Percentiles rank a stretch among this genome's conserved stretches.
phyloP scores from a whole-genome alignment of 1,140 invertebrate species.

The Zaprionus ornatus region DNA sequence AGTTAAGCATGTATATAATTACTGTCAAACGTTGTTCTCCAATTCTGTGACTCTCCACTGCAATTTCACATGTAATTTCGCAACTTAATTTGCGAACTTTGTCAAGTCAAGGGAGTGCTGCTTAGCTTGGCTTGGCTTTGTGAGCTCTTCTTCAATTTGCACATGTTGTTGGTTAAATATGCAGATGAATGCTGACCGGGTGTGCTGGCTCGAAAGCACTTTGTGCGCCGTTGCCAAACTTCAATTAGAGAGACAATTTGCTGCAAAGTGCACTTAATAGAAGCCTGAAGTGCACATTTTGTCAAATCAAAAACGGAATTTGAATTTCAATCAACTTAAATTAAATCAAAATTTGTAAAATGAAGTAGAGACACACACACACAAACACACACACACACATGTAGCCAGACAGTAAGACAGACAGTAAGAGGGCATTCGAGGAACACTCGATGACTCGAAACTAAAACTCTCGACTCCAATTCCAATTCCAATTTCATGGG shows the following conservation, averaged over 20 bases:
- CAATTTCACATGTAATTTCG: conserved; percentile 14
- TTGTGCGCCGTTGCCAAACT: conserved; percentile 55
- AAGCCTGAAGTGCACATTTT: conserved; percentile 50
- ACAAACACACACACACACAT: not conserved
- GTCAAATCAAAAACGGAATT: conserved; percentile 73
- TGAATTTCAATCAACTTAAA: conserved; percentile 76
- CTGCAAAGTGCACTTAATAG: conserved; percentile 59
- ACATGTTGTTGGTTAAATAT: conserved; percentile 18
- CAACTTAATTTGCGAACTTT: conserved; percentile 13
- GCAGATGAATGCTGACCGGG: conserved; percentile 18
- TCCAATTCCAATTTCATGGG: conserved; percentile 44
- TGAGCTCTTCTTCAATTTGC: not conserved
- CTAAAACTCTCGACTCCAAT: conserved; percentile 40
- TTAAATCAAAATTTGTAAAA: conserved; percentile 77
- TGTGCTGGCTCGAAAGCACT: not conserved
- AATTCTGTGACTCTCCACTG: not conserved
- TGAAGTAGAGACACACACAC: conserved; percentile 49
- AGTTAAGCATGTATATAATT: not conserved
- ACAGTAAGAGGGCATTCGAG: not conserved
- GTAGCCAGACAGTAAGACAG: not conserved
- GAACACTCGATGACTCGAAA: conserved; percentile 33
- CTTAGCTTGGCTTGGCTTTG: not conserved
- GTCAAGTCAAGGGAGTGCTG: not conserved
- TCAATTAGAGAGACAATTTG: conserved; percentile 72
- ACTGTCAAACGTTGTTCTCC: not conserved